Evolutionary conservation across 2,113 vertebrate genomes (phyloP), one percentile per base, ranked within the genome.

Genomic region (Rafetus swinhoei): DNA sequence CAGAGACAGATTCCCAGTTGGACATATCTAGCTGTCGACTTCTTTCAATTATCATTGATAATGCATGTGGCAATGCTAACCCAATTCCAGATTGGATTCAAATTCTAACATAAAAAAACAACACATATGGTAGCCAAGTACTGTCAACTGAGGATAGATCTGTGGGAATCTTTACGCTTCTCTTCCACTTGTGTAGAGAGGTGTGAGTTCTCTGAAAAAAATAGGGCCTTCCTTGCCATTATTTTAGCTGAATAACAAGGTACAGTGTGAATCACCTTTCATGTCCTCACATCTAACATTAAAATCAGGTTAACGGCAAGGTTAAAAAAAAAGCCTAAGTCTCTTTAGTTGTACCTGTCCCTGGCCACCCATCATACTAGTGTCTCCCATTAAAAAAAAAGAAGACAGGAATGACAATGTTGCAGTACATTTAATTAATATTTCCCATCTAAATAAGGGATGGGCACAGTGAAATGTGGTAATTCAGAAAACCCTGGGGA

Each of bases 201-300:
- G 25, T 29, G 11, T 62, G 59, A 62, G 59, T 62, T 62, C 59
- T 25, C 25, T 3, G 14, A 69, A 82, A 91, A 90, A 81, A 45
- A 1, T 0, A 53, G 1, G 27, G n/a, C 59, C 10, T 76, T 93
- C 60, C 10, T 77, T 90, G 18, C n/a, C 27, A 3, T 0, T 19
- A 74, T 92, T 85, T 84, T 88, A 79, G 10, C 4, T 52, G 5
- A 77, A 21, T 52, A 79, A 85, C 72, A 22, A 50, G 13, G 60
- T 27, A 60, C 24, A 13, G 24, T 7, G 50, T 5, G 82, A 39
- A 24, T 86, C 21, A 65, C 27, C 80, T 27, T 80, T 80, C 3
- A 76, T 52, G 45, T 24, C 7, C 1, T 54, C 86, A 1, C 27
- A 72, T 12, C 2, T n/a, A 90, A 82, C 21, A 60, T 53, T 39